Conservation (phyloP, 1,140 invertebrate genomes). For the Acromyrmex heyeri region DNA sequence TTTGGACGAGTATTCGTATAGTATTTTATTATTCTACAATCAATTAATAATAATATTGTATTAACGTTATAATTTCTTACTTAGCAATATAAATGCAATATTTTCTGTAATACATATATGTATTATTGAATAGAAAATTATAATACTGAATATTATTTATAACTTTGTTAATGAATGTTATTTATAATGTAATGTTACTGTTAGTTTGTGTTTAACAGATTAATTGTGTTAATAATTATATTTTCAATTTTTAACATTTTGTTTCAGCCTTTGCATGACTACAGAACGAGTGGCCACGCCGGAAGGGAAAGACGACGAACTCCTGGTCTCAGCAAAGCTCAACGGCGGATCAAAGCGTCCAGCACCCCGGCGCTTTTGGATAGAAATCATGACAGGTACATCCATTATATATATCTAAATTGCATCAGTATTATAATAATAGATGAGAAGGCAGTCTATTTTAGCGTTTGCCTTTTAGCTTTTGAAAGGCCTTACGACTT, state of each 20-base stretch:
- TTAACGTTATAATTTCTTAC: no score
- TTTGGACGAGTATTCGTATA: neutral
- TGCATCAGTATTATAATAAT: neutral
- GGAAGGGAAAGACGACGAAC: slow-evolving; percentile 83
- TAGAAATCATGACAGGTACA: slow-evolving; percentile 83
- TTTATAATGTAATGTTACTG: no score
- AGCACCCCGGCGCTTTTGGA: slow-evolving; percentile 87
- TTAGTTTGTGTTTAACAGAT: neutral
- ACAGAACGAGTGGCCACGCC: slow-evolving; percentile 75
- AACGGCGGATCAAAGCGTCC: slow-evolving; percentile 86
- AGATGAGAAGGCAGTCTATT: neutral
- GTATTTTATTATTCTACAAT: neutral
- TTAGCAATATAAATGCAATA: no score
- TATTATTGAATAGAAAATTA: no score
- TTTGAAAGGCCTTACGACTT: neutral
- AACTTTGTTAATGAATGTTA: no score
- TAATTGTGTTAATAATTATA: neutral
- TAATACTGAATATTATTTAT: no score
- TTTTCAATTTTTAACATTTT: slow-evolving; percentile 57
- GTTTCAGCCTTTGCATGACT: slow-evolving; percentile 85
- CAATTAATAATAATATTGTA: no score
- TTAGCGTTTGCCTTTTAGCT: neutral
- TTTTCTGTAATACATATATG: no score
- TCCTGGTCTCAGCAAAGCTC: slow-evolving; percentile 83
- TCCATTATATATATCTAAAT: neutral